Evolutionary conservation across 2,113 vertebrate genomes (phyloP), one percentile per base, ranked within the genome.

Genomic region (Platichthys stellatus): DNA sequence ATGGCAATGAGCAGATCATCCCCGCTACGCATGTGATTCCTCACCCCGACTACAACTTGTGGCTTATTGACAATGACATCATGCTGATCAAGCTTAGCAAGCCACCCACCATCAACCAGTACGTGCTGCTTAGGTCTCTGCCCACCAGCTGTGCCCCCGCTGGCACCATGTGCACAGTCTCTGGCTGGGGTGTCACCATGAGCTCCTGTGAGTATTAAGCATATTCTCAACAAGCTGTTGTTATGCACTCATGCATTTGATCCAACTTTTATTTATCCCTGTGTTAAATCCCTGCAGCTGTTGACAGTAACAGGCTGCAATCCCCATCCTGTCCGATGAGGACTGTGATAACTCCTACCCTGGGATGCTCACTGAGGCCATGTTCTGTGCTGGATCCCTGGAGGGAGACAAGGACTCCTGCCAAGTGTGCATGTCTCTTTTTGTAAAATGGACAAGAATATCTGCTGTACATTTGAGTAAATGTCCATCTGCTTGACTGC

Each of bases 381-480:
- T 96, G 96, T 93, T 97, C 87, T 96, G 95, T 6, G 94, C 95
- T 4, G 96, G 96, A 47, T 95, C 92, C 38, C 54, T 92, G 47
- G 95, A 96, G 78, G 96, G 96, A 7, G 96, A 95, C 56, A 96
- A 95, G 77, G 95, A 96, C 88, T 94, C 96, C 56, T 97, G 96
- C 70, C 95, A 97, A 95, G 96, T 31, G 31, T 31, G 31, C 31
- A 31, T 31, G 31, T 31, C 31, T 31, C 31, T 31, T 31, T 31
- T 31, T 31, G 31, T 31, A 8, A 31, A 31, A 6, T 31, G 31
- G 31, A 31, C 31, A 8, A 31, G 6, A 31, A 31, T 31, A 31
- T 31, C 31, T 31, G 31, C 31, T 31, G 31, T 31, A 31, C 31
- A 31, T 31, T 31, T 31, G 1, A 7, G 31, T 40, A 2, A 9